Evolutionary conservation across 2,888 invertebrate genomes (phyloP).

Genomic region (Lysandra bellargus): DNA sequence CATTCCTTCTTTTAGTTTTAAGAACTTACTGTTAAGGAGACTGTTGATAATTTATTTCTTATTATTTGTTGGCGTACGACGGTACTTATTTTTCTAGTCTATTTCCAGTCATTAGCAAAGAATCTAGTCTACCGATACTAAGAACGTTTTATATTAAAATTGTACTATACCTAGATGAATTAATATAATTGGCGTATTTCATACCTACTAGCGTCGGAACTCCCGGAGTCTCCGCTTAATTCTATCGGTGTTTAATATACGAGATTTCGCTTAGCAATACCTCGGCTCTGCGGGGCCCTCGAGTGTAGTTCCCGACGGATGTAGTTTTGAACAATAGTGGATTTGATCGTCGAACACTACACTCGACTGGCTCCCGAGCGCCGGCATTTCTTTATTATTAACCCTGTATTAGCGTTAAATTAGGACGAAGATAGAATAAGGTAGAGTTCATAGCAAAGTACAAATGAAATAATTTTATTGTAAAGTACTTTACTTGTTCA

Average conservation of each 20-base stretch:
- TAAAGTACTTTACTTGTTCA: constrained; percentile 38
- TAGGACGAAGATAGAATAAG: constrained; percentile 44
- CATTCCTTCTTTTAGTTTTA: constrained; percentile 48
- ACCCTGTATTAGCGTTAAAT: constrained; percentile 36
- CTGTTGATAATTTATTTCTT: constrained; percentile 47
- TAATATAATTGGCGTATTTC: constrained; percentile 46
- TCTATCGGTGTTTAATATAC: constrained; percentile 47
- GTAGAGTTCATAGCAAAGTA: constrained; percentile 62
- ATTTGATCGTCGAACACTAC: not conserved
- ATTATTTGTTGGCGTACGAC: constrained; percentile 41
- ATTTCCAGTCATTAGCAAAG: constrained; percentile 44
- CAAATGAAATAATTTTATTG: constrained; percentile 50
- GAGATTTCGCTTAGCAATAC: constrained; percentile 33
- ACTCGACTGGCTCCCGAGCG: constrained; percentile 23
- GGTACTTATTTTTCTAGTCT: constrained; percentile 44
- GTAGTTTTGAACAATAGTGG: not conserved
- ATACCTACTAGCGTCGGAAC: constrained; percentile 44
- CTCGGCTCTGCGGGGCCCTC: constrained; percentile 23
- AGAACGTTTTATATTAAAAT: constrained; percentile 45
- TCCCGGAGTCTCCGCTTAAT: constrained; percentile 51
- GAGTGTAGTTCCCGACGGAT: not conserved
- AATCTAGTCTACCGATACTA: constrained; percentile 46
- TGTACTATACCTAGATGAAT: constrained; percentile 50
- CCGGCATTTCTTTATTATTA: constrained; percentile 36
- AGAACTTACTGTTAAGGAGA: constrained; percentile 42